These are phyloP conservation scores for Phoxinus phoxinus DNA, from an alignment of 2,113 vertebrate genomes.

Conservation along the genomic window DNA sequence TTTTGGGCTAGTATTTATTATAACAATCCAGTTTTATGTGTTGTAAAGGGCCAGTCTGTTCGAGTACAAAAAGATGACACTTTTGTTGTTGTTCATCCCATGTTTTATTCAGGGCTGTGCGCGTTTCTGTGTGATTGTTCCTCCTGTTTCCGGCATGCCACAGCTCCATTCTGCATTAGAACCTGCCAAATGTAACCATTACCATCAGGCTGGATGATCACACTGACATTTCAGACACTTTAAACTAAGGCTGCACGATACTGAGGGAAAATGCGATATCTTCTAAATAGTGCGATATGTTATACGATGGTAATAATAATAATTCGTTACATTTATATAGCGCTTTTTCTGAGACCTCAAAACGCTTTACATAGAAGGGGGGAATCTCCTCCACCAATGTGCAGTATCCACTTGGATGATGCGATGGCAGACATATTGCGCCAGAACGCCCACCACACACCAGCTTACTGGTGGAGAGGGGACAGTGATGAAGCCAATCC, in stretches of 20 bases:
- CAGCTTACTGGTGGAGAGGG: no score
- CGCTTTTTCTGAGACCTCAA: no score
- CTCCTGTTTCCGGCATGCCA: background rate
- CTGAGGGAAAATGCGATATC: no score
- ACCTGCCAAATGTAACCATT: background rate
- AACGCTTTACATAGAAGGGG: no score
- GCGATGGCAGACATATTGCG: no score
- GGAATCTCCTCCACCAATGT: no score
- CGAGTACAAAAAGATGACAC: background rate
- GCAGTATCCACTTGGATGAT: no score
- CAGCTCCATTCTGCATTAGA: background rate
- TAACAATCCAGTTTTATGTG: background rate
- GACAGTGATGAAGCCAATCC: no score
- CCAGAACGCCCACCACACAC: no score
- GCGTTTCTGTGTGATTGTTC: background rate
- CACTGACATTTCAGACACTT: background rate
- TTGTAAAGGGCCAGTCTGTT: background rate
- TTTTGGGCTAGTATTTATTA: background rate
- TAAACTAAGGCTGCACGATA: background rate
- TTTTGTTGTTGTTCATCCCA: background rate
- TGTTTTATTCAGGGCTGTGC: background rate
- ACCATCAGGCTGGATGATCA: background rate
- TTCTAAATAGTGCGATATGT: no score
- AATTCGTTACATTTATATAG: no score
- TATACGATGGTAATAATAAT: no score